These are phyloP conservation scores for Spheniscus humboldti DNA, from an alignment of 2,797 vertebrate genomes.

Conservation along the genomic window DNA sequence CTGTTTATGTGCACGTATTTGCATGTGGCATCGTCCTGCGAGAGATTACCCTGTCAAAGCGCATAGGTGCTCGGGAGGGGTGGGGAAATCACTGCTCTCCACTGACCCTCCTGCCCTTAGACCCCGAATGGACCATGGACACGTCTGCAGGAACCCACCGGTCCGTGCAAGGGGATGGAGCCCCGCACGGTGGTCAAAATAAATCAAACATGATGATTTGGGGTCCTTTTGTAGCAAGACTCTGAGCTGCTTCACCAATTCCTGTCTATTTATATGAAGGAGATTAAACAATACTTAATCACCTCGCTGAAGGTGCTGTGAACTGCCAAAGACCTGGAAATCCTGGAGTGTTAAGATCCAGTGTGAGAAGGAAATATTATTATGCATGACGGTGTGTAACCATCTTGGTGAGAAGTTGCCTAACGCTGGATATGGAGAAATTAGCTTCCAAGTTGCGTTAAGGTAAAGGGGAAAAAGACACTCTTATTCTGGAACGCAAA, in stretches of 20 bases:
- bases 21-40: accelerated
- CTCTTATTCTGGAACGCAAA: background rate
- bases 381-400: background rate
- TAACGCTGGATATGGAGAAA: background rate
- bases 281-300: background rate
- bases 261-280: background rate
- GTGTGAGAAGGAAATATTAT: background rate
- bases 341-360: background rate
- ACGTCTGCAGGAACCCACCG: accelerated
- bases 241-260: background rate
- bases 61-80: background rate
- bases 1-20: background rate
- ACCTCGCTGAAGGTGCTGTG: background rate
- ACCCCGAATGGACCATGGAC: accelerated
- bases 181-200: accelerated
- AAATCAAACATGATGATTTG: accelerated
- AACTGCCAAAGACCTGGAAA: slow-evolving; percentile 11
- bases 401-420: background rate
- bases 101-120: background rate
- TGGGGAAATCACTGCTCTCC: background rate
- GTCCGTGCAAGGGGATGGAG: background rate
- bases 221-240: background rate
- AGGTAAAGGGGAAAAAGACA: background rate
- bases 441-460: background rate
- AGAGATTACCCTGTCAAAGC: background rate